Evolutionary conservation across 35 echinoderm and acorn worm genomes (phyloP).

Genomic region (Heliocidaris erythrogramma): DNA sequence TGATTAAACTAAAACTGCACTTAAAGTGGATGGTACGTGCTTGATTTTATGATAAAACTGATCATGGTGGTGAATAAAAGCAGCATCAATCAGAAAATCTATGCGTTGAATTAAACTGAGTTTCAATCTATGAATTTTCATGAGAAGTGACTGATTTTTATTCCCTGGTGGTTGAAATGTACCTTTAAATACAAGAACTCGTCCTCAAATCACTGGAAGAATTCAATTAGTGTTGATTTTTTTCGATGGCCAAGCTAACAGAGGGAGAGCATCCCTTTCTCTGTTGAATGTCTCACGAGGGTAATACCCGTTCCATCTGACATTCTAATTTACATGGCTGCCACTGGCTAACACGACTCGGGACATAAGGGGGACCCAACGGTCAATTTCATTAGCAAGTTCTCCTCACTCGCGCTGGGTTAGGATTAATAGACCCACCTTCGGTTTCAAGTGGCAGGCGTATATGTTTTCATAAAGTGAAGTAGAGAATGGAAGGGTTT

Average conservation of each 20-base stretch:
- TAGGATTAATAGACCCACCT: neutral
- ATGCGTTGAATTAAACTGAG: neutral
- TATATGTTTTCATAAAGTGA: neutral
- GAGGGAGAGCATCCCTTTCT: neutral
- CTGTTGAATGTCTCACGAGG: neutral
- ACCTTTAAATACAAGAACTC: neutral
- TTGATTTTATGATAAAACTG: neutral
- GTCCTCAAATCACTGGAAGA: neutral
- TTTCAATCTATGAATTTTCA: neutral
- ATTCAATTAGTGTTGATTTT: slow-evolving; percentile 44
- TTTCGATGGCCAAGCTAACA: neutral
- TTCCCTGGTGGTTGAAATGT: neutral
- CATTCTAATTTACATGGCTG: slow-evolving; percentile 26
- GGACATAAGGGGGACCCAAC: slow-evolving; percentile 2
- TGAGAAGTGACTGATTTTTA: neutral
- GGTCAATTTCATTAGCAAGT: slow-evolving; percentile 37
- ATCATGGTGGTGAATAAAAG: neutral
- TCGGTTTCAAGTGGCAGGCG: neutral
- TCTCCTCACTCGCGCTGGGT: neutral
- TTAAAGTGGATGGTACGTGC: no score
- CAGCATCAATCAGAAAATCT: no score
- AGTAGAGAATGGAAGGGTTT: neutral
- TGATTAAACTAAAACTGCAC: no score
- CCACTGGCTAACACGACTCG: neutral
- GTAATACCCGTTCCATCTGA: neutral